These are phyloP conservation scores for Decapterus maruadsi DNA, from an alignment of 2,797 vertebrate genomes.

Conservation along the genomic window DNA sequence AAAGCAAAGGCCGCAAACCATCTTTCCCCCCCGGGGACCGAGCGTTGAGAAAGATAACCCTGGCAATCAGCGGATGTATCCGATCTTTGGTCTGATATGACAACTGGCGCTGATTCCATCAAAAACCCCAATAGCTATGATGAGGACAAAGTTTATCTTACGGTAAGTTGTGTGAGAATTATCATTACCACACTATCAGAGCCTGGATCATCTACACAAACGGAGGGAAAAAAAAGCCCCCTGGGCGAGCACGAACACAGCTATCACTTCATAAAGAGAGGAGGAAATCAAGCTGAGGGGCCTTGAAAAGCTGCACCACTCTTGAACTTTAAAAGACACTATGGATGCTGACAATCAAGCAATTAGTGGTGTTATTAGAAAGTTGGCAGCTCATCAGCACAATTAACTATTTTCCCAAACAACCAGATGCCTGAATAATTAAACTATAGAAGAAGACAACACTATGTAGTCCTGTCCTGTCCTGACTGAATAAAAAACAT, in stretches of 20 bases:
- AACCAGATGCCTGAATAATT: slow-evolving; percentile 5
- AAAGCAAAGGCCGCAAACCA: slow-evolving; percentile 14
- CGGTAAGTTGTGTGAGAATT: slow-evolving; percentile 12
- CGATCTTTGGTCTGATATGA: slow-evolving; percentile 8
- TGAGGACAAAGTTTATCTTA: slow-evolving; percentile 40
- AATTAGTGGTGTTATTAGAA: slow-evolving; percentile 13
- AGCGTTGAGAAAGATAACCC: not conserved
- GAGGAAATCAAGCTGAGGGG: slow-evolving; percentile 29
- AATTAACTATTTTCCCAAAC: not conserved
- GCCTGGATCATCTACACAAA: slow-evolving; percentile 27
- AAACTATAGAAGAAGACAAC: not conserved
- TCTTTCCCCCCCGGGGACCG: not conserved
- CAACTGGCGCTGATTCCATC: slow-evolving; percentile 26
- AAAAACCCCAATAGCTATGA: not conserved
- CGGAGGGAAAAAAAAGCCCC: slow-evolving; percentile 3
- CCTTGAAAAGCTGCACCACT: slow-evolving; percentile 14
- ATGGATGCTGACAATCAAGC: slow-evolving; percentile 5
- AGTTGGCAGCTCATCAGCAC: slow-evolving; percentile 33
- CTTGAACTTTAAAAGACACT: slow-evolving; percentile 32
- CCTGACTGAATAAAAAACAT: not conserved
- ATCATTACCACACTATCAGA: slow-evolving; percentile 23
- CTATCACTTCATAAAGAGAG: slow-evolving; percentile 30
- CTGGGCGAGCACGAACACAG: slow-evolving; percentile 32
- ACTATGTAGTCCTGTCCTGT: not conserved
- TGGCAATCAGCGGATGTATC: not conserved